Percentiles rank a stretch among this genome's conserved stretches.
Evolutionary conservation across 2,888 invertebrate genomes (phyloP).

Genomic region (Microctonus aethiopoides): DNA sequence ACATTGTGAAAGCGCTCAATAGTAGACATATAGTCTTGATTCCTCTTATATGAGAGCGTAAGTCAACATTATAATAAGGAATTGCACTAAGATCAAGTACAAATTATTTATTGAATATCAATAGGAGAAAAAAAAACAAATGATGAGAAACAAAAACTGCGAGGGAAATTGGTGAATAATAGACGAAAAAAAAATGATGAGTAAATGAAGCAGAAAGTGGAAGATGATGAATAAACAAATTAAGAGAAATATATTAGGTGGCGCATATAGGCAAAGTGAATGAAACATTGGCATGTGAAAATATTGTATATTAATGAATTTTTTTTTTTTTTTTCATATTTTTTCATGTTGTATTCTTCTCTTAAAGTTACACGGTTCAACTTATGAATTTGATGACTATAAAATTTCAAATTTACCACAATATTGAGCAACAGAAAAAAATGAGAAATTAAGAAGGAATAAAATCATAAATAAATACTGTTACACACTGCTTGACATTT

Average conservation of each 20-base stretch:
- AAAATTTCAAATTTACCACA: not conserved
- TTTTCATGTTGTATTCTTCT: too few species aligned
- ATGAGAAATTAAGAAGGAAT: conserved; percentile 23
- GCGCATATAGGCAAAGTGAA: too few species aligned
- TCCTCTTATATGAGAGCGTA: not conserved
- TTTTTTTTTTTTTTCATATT: too few species aligned
- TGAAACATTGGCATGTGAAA: too few species aligned
- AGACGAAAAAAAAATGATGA: too few species aligned
- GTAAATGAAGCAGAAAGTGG: too few species aligned
- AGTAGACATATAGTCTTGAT: not conserved
- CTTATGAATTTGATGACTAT: not conserved
- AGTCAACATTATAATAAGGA: not conserved
- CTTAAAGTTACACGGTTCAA: too few species aligned
- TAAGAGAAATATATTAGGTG: too few species aligned
- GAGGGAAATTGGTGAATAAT: too few species aligned
- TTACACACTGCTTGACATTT: not conserved
- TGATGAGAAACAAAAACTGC: too few species aligned
- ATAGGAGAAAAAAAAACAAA: conserved; percentile 1
- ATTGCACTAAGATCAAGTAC: conserved; percentile 60
- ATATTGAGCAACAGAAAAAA: not conserved
- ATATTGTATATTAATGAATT: not conserved
- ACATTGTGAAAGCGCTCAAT: too few species aligned
- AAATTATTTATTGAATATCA: conserved; percentile 51
- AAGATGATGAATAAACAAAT: too few species aligned
- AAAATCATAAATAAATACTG: not conserved